Evolutionary conservation across 2,888 invertebrate genomes (phyloP), one percentile per base, ranked within the genome.

Genomic region (Euproctis similis): DNA sequence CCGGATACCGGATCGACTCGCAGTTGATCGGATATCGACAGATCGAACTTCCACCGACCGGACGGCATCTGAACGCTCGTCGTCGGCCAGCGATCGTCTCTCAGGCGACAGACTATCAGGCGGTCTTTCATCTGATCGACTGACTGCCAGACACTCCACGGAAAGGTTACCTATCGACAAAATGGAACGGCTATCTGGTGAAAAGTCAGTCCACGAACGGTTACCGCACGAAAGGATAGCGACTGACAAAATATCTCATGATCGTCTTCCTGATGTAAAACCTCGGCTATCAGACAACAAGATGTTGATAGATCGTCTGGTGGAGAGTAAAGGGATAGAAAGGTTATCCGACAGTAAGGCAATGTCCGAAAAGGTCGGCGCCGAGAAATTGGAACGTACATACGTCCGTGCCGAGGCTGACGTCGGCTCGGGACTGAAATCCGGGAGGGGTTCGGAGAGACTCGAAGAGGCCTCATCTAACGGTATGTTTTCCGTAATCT

Each of bases 401-500:
- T 80, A 63, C 39, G 66, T 81, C 14, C 49, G 68, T 12, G 82
- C 81, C 0, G 82, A 84, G 39, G 82, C 82, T 4, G 82, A 82
- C 20, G 80, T 82, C 8, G 81, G 81, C 0, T 75, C 76, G 4
- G 80, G 65, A 0, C 30, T 70, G 14, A 76, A 76, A 39, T 52
- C 68, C 7, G 70, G 65, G 1, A 54, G 74, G 8, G 72, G 69
- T 2, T 72, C 73, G 0, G 76, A 76, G 42, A 47, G 76, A 18
- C 53, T 71, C 0, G 74, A 74, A 30, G 77, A 78, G 21, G 62
- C 71, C 14, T 63, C 68, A 5, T 69, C 72, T 5, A 72, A 69
- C 29, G 68, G 81, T 81, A 13, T 72, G 69, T 47, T 10, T 3
- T 18, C 14, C 4, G n/a, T n/a, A n/a, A n/a, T n/a, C n/a, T n/a